phyloP scores from a whole-genome alignment of 2,113 vertebrate species.

The Pteruthius melanotis region DNA sequence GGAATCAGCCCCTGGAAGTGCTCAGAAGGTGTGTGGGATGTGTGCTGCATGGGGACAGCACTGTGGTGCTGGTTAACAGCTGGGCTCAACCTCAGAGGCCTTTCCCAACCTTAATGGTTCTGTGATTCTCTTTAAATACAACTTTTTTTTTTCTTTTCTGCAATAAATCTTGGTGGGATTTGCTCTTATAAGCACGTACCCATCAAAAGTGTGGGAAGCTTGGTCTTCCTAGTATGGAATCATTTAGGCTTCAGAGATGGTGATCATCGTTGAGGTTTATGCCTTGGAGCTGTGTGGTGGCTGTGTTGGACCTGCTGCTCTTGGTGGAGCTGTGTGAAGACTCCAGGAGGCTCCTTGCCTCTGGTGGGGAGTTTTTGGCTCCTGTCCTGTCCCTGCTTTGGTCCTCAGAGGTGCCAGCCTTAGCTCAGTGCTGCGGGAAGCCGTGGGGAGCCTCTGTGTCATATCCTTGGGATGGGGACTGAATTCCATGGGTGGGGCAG shows the following conservation, averaged over 20 bases:
- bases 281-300: background rate
- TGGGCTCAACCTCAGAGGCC: background rate
- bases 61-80: background rate
- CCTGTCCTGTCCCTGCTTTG: background rate
- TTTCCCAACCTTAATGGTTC: background rate
- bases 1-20: background rate
- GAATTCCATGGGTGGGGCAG: background rate
- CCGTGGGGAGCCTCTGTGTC: accelerated
- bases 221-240: background rate
- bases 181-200: background rate
- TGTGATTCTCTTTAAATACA: background rate
- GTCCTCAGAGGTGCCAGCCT: background rate
- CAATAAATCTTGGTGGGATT: background rate
- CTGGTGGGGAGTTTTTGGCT: background rate
- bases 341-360: background rate
- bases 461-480: accelerated
- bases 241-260: background rate
- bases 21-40: background rate
- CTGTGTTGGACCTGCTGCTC: background rate
- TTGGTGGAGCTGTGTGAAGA: accelerated
- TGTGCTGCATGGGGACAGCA: background rate
- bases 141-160: background rate
- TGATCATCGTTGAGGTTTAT: accelerated
- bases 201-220: background rate
- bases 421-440: background rate